Base-by-base conservation (phyloP, 2,113 vertebrate genomes). In the Excalfactoria chinensis region DNA sequence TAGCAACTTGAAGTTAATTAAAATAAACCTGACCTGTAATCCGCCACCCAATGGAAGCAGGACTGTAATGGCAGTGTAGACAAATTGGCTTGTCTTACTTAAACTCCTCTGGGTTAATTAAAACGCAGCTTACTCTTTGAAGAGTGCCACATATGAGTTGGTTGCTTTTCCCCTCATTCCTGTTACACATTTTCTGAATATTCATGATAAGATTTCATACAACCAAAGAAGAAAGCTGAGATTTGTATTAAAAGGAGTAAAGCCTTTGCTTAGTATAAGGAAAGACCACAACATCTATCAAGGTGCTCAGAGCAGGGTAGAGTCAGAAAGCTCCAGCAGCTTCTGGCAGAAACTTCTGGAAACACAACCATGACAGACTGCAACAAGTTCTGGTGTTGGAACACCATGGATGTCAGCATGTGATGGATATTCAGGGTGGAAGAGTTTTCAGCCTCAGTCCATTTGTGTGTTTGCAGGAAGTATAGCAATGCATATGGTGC, bases 61-160 rank as follows among this genome's bases (percentile, higher is more conserved):
- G 13, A 79, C 28, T 86, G 2, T 51, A 66, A 40, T 49, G 14
- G 73, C 20, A 82, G 11, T 13, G 44, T 26, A 80, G 18, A 92
- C 18, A 95, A 95, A 93, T 46, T 63, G 22, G n/a, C 28, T 91
- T 74, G 43, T 77, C 90, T 93, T 69, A 72, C n/a, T 78, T 49
- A 91, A 95, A 94, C 30, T 92, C 40, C 74, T 88, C 46, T 25
- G 74, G 66, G 87, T 96, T 97, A 93, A 97, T 95, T 96, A 93
- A 96, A 97, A 97, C 90, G 8, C 63, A 55, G 41, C 26, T 71
- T 84, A 74, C 59, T 80, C 88, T 66, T 81, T 86, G 79, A 95
- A 41, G 46, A 81, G 55, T 88, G 53, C 40, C 37, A 59, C 55
- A 63, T 46, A 79, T 41, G 89, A 88, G 13, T 28, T 78, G 48